Conservation (phyloP, 2,888 invertebrate genomes). For the Ptilodon capucinus region DNA sequence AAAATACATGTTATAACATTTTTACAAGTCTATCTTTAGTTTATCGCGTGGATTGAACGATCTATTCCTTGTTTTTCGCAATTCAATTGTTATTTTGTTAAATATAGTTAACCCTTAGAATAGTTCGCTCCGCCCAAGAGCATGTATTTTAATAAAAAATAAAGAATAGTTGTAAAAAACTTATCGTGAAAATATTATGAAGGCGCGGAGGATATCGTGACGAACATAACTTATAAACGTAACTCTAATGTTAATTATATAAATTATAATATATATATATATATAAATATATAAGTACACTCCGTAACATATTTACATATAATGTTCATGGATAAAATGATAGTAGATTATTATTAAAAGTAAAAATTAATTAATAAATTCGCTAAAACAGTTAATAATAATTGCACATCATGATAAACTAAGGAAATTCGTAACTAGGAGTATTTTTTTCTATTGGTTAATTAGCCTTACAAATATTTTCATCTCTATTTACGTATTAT, state of each 20-base stretch:
- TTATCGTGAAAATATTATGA: constrained; percentile 50
- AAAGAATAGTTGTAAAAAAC: constrained; percentile 53
- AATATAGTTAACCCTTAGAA: constrained; percentile 31
- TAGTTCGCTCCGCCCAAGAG: constrained; percentile 51
- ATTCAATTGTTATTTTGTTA: constrained; percentile 16
- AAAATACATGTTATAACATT: constrained; percentile 83
- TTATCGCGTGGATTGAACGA: constrained; percentile 54
- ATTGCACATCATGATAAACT: constrained; percentile 69
- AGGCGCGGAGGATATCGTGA: constrained; percentile 45
- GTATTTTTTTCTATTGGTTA: constrained; percentile 73
- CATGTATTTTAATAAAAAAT: constrained; percentile 50
- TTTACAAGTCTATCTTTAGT: constrained; percentile 80
- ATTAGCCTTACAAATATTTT: constrained; percentile 68
- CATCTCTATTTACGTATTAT: constrained; percentile 76
- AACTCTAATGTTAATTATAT: constrained; percentile 54
- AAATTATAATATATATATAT: too few species aligned
- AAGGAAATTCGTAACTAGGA: constrained; percentile 69
- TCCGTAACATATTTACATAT: constrained; percentile 76
- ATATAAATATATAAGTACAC: constrained; percentile 60
- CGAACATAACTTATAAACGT: constrained; percentile 50
- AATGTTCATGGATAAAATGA: constrained; percentile 55
- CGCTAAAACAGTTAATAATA: constrained; percentile 64
- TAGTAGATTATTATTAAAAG: constrained; percentile 30
- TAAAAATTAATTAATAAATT: constrained; percentile 73
- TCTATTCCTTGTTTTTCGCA: constrained; percentile 42